Evolutionary conservation across 1,140 invertebrate genomes (phyloP).

Genomic region (Drosophila lacertosa): DNA sequence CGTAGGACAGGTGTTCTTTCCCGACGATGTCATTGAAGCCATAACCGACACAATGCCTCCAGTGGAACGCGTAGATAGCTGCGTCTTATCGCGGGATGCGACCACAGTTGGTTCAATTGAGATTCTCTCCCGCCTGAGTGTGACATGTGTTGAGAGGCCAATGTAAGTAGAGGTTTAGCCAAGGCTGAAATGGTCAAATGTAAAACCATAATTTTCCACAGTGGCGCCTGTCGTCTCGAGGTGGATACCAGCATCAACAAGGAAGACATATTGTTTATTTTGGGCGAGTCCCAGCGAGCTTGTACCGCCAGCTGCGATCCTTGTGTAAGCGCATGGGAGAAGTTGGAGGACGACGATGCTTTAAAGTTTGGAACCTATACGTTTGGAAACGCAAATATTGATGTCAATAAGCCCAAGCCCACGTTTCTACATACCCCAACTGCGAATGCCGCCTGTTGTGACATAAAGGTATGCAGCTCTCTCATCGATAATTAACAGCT

Average conservation of each 20-base stretch:
- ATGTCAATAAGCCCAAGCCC: constrained; percentile 12
- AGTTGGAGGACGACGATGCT: constrained; percentile 27
- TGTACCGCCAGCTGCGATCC: constrained; percentile 44
- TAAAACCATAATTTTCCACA: neutral
- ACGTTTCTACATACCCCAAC: constrained; percentile 23
- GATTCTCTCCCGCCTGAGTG: constrained; percentile 39
- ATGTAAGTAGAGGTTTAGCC: constrained; percentile 30
- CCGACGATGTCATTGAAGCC: constrained; percentile 10
- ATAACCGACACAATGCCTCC: constrained; percentile 38
- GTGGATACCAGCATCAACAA: constrained; percentile 54
- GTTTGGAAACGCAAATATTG: constrained; percentile 25
- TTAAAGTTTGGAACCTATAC: constrained; percentile 41
- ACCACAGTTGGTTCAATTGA: constrained; percentile 34
- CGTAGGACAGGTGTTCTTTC: constrained; percentile 23
- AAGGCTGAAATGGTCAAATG: no score
- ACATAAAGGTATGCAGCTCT: constrained; percentile 44
- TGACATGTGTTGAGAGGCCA: constrained; percentile 28
- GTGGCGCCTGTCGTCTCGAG: constrained; percentile 12
- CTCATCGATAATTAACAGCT: no score
- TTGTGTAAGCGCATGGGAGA: constrained; percentile 17
- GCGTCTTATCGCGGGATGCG: neutral
- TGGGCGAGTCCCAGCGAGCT: constrained; percentile 49
- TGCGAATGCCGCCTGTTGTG: constrained; percentile 42
- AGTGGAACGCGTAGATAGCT: constrained; percentile 38
- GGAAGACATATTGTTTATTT: constrained; percentile 55